Evolutionary conservation across 1,140 invertebrate genomes (phyloP).

Genomic region (Musca domestica): DNA sequence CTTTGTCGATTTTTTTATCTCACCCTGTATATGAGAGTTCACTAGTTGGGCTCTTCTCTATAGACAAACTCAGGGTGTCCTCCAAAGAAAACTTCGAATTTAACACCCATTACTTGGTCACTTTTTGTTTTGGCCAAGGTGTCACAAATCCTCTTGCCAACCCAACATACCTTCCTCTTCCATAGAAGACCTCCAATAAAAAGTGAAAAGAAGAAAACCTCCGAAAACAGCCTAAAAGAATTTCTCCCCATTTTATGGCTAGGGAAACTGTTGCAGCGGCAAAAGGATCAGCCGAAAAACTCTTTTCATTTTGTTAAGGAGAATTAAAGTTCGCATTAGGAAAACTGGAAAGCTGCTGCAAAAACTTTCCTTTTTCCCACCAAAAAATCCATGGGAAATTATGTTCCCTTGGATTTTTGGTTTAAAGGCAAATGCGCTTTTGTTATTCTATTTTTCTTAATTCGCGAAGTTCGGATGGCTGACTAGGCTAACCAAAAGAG

Average conservation of each 20-base stretch:
- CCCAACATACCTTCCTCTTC: too few relatives aligned
- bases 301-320: background rate
- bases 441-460: conserved; percentile 1
- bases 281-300: conserved; percentile 5
- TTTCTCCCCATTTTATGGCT: background rate
- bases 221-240: conserved; percentile 3
- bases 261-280: background rate
- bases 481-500: background rate
- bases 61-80: too few relatives aligned
- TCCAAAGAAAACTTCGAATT: too few relatives aligned
- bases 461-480: background rate
- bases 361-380: background rate
- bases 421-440: conserved; percentile 17
- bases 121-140: too few relatives aligned
- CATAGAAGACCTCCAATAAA: too few relatives aligned
- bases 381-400: background rate
- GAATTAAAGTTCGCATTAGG: conserved; percentile 5
- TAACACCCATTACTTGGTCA: too few relatives aligned
- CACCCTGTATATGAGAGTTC: too few relatives aligned
- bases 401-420: background rate
- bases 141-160: too few relatives aligned
- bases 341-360: too few relatives aligned
- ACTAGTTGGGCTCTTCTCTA: too few relatives aligned
- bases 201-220: background rate
- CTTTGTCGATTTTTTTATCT: too few relatives aligned